A percentile compares a stretch with the other conserved stretches of the same genome.
phyloP scores from a whole-genome alignment of 2,113 vertebrate species.

The Sminthopsis crassicaudata region DNA sequence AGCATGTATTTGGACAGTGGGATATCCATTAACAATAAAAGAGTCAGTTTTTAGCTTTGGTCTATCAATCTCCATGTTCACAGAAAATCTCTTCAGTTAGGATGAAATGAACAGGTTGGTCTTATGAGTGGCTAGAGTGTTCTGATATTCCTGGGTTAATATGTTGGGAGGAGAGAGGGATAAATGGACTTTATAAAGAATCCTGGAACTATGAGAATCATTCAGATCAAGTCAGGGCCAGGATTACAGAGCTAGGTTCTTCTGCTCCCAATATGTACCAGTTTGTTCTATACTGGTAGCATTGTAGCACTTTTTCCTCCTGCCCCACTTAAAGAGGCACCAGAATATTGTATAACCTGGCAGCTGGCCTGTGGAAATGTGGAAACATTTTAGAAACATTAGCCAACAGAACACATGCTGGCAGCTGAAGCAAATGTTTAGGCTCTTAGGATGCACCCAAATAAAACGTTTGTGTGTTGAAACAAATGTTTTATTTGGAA shows the following conservation, averaged over 20 bases:
- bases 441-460: constrained; percentile 62
- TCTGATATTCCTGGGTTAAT: neutral
- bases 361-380: constrained; percentile 55
- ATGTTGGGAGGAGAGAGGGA: neutral
- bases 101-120: neutral
- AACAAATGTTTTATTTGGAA: constrained; percentile 77
- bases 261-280: neutral
- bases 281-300: neutral
- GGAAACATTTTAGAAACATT: constrained; percentile 62
- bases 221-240: neutral
- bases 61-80: neutral
- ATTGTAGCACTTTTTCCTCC: neutral
- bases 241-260: neutral
- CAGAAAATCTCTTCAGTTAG: neutral
- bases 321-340: constrained; percentile 47
- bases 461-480: constrained; percentile 68
- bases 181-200: neutral
- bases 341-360: constrained; percentile 59
- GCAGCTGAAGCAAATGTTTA: constrained; percentile 71
- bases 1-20: neutral
- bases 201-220: neutral
- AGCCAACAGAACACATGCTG: constrained; percentile 64
- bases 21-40: neutral
- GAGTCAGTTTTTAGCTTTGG: neutral
- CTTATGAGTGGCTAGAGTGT: neutral